These are phyloP conservation scores for Megathymus violae DNA, from an alignment of 1,140 invertebrate genomes.

Conservation along the genomic window DNA sequence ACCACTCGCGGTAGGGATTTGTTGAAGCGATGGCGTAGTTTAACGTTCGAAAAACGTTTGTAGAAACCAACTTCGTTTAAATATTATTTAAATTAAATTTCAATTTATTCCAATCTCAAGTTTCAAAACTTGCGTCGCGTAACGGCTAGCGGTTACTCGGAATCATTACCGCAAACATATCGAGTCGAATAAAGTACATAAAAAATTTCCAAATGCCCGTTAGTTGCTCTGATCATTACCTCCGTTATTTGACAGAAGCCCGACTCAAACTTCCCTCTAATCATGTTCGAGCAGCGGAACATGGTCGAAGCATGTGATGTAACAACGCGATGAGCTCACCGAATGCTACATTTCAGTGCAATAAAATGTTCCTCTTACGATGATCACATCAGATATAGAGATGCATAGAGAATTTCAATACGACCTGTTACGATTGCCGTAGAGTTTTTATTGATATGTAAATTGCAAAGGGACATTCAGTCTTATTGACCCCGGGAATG, in stretches of 20 bases:
- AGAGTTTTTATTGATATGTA: neutral
- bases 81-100: no score
- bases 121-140: no score
- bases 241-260: neutral
- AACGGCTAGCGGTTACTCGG: no score
- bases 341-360: no score
- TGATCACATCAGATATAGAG: neutral
- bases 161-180: no score
- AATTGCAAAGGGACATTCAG: neutral
- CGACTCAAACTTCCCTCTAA: neutral
- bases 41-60: no score
- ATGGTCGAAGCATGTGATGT: conserved; percentile 1
- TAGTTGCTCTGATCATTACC: neutral
- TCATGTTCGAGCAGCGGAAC: neutral
- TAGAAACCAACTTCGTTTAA: no score
- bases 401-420: neutral
- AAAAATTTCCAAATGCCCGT: neutral
- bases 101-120: no score
- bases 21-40: no score
- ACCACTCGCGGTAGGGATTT: no score
- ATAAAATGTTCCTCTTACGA: neutral
- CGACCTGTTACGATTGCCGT: neutral
- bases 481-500: no score
- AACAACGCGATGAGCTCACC: neutral
- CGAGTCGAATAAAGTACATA: no score